Evolutionary conservation across 2,113 vertebrate species (phyloP).

Genomic region (Suncus etruscus): DNA sequence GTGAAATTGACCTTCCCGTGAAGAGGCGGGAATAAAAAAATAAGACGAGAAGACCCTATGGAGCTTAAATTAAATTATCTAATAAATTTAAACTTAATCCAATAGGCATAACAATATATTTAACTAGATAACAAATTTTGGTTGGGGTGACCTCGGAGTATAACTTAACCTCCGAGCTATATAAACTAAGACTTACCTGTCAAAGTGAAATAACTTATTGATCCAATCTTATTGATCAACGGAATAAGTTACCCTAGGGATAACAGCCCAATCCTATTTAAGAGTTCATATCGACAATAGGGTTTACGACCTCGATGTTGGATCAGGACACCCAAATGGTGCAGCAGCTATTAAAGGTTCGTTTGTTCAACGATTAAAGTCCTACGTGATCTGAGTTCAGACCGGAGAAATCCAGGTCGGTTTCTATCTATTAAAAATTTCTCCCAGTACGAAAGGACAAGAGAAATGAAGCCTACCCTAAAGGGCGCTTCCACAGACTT

Average conservation of each 20-base stretch:
- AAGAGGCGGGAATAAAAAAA: slow-evolving; percentile 44
- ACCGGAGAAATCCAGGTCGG: not conserved
- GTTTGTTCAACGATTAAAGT: not conserved
- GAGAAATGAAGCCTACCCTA: not conserved
- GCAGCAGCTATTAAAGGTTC: not conserved
- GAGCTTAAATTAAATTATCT: slow-evolving; percentile 78
- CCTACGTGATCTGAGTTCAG: slow-evolving; percentile 1
- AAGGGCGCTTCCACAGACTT: no score
- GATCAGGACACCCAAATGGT: not conserved
- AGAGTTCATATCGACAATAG: not conserved
- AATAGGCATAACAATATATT: not conserved
- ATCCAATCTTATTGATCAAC: not conserved
- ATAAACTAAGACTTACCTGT: not conserved
- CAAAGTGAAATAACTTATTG: not conserved
- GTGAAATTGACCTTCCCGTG: slow-evolving; percentile 79
- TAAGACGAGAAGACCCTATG: slow-evolving; percentile 82
- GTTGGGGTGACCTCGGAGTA: not conserved
- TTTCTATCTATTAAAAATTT: not conserved
- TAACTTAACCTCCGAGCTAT: not conserved
- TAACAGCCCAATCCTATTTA: not conserved
- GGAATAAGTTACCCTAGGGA: not conserved
- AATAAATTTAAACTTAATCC: not conserved
- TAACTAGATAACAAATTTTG: not conserved
- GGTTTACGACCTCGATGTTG: not conserved
- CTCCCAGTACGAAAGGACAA: slow-evolving; percentile 1